Evolutionary conservation across 1,140 invertebrate species (phyloP), one percentile per base, ranked within the genome.

Genomic region (Berghia stephanieae): DNA sequence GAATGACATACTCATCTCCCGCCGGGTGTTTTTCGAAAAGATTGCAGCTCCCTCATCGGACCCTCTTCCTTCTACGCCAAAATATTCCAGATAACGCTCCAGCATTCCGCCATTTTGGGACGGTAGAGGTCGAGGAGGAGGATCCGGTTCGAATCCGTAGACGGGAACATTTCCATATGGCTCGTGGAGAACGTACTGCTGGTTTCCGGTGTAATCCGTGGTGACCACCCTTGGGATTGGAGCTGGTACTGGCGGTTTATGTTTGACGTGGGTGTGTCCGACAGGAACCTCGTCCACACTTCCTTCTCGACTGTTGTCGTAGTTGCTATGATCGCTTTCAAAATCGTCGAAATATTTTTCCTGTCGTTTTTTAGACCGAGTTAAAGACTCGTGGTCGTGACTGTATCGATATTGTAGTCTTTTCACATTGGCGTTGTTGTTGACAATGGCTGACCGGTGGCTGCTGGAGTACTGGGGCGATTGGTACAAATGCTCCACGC

Each of bases 401-500:
- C n/a, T n/a, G n/a, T n/a, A n/a, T n/a, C n/a, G n/a, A n/a, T n/a
- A n/a, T n/a, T n/a, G n/a, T n/a, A n/a, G n/a, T n/a, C n/a, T n/a
- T n/a, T n/a, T n/a, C n/a, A n/a, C n/a, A n/a, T n/a, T n/a, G n/a
- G n/a, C n/a, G n/a, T n/a, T n/a, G n/a, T n/a, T n/a, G n/a, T n/a
- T n/a, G n/a, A n/a, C n/a, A n/a, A n/a, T n/a, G n/a, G n/a, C n/a
- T n/a, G n/a, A n/a, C n/a, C n/a, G n/a, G n/a, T n/a, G n/a, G 13
- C 57, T 31, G 57, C 27, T 31, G 27, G 57, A 10, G 10, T 27
- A 8, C 57, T 27, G 8, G 57, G 57, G 27, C 57, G 57, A 10
- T 24, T 63, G 63, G 49, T 80, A 80, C 38, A 80, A 31, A 49
- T 80, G 79, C 49, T 80, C 79, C 13, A 80, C 79, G 38, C 79